phyloP scores from a whole-genome alignment of 2,888 invertebrate species.

The Orchesella flavescens region DNA sequence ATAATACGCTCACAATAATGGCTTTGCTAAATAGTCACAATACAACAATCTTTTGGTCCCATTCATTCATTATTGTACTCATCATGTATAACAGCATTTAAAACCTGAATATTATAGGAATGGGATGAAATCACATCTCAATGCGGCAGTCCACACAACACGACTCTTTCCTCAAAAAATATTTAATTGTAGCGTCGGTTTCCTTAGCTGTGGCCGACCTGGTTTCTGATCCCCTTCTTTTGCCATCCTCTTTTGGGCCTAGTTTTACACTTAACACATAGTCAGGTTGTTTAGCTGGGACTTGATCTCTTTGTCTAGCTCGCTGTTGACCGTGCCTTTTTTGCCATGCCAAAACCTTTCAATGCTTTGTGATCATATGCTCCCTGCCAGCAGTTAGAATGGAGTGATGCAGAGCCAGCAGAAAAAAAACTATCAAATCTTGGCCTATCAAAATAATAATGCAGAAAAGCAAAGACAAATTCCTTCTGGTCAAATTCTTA shows the following conservation, averaged over 20 bases:
- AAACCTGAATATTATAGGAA: slow-evolving; percentile 5
- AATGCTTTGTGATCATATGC: neutral
- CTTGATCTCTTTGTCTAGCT: neutral
- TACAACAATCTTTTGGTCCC: slow-evolving; percentile 8
- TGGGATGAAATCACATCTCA: slow-evolving; percentile 20
- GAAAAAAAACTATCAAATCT: neutral
- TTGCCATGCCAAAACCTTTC: slow-evolving; percentile 9
- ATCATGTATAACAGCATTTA: slow-evolving; percentile 18
- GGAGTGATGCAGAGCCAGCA: neutral
- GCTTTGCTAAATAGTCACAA: slow-evolving; percentile 37
- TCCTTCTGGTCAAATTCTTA: slow-evolving; percentile 27
- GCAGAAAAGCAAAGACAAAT: slow-evolving; percentile 1
- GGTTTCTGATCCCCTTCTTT: slow-evolving; percentile 43
- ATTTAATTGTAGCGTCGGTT: slow-evolving; percentile 72
- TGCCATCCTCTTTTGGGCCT: slow-evolving; percentile 48
- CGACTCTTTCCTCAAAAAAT: slow-evolving; percentile 50
- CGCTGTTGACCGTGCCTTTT: neutral
- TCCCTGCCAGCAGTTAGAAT: slow-evolving; percentile 8
- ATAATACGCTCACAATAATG: slow-evolving; percentile 41
- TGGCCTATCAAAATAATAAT: neutral
- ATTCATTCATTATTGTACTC: neutral
- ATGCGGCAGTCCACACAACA: slow-evolving; percentile 54
- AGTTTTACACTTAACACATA: slow-evolving; percentile 51
- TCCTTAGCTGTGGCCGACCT: slow-evolving; percentile 72
- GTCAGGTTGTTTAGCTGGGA: slow-evolving; percentile 28